Evolutionary conservation across 92 coral and sea anemone species (phyloP).

Genomic region (Paramuricea clavata): DNA sequence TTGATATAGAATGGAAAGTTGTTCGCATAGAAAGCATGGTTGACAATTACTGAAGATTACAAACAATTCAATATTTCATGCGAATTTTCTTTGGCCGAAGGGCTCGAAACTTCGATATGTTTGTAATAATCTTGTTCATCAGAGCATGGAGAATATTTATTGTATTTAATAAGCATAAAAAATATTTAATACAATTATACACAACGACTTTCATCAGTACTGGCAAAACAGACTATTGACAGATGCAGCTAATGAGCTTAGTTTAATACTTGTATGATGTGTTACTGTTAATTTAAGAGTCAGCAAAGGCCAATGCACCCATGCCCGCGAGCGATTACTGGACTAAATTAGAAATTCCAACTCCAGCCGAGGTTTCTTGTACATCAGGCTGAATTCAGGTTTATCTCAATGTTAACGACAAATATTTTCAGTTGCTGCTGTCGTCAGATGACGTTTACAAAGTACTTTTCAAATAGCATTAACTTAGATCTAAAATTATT

Average conservation of each 20-base stretch:
- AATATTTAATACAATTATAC: background rate
- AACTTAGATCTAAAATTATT: background rate
- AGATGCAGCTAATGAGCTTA: background rate
- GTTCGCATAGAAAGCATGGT: no score
- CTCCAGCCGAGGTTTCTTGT: background rate
- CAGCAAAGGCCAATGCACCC: background rate
- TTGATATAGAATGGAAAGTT: background rate
- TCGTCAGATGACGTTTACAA: background rate
- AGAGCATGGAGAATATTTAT: background rate
- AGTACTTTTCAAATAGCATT: background rate
- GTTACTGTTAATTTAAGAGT: background rate
- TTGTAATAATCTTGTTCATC: no score
- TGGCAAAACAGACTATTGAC: background rate
- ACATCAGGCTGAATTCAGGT: background rate
- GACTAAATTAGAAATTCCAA: background rate
- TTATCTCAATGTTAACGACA: background rate
- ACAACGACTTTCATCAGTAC: background rate
- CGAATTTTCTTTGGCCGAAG: no score
- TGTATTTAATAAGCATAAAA: background rate
- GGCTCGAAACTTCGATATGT: no score
- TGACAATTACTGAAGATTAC: no score
- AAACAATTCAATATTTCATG: no score
- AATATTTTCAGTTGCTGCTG: no score
- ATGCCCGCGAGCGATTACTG: conserved; percentile 1
- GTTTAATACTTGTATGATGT: background rate